These are phyloP conservation scores for Alectoris magna DNA, from an alignment of 2,797 vertebrate genomes.

Conservation along the genomic window DNA sequence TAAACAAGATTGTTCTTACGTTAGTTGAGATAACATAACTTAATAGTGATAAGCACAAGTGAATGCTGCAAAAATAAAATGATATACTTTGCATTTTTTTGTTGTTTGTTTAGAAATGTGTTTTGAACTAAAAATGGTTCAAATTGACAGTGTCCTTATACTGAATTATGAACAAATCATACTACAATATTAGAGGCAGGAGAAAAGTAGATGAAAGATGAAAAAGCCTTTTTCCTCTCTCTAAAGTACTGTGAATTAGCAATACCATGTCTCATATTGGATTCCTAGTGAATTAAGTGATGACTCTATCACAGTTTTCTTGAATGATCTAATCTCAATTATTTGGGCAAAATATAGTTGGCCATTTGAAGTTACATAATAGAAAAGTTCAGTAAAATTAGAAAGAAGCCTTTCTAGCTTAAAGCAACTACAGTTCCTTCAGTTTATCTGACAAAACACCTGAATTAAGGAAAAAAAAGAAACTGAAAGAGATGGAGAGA, in stretches of 20 bases:
- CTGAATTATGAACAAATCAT: slow-evolving; percentile 27
- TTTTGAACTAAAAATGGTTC: not conserved
- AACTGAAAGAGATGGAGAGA: not conserved
- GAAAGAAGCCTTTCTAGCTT: slow-evolving; percentile 25
- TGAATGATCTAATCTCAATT: not conserved
- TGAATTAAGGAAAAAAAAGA: slow-evolving; percentile 20
- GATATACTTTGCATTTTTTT: rapidly evolving
- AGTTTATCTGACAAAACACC: slow-evolving; percentile 51
- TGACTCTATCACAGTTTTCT: not conserved
- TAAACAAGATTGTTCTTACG: not conserved
- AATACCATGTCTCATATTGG: not conserved
- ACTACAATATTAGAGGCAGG: not conserved
- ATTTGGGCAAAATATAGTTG: not conserved
- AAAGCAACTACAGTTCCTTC: slow-evolving; percentile 27
- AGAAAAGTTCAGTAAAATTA: not conserved
- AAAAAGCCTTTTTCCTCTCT: not conserved
- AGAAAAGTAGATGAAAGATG: not conserved
- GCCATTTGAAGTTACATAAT: not conserved
- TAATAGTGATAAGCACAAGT: not conserved
- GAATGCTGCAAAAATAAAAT: not conserved
- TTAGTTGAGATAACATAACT: not conserved
- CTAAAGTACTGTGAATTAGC: not conserved
- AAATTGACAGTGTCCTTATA: not conserved
- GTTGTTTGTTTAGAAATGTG: not conserved
- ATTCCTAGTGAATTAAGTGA: not conserved